phyloP scores from a whole-genome alignment of 2,888 invertebrate species.

The Gisinianus flammeolus region DNA sequence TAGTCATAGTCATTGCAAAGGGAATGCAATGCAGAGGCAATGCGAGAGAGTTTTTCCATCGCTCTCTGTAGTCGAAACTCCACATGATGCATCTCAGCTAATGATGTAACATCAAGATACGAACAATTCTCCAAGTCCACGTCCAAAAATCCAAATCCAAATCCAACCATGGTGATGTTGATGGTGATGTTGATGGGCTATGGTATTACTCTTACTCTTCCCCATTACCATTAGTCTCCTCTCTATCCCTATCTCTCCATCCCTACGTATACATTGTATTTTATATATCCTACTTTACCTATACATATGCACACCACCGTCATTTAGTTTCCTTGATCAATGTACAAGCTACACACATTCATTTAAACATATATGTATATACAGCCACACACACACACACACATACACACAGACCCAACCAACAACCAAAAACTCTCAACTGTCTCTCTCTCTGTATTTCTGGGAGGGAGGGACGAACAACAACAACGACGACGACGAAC shows the following conservation, averaged over 20 bases:
- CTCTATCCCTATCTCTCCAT: neutral
- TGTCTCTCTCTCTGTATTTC: neutral
- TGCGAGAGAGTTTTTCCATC: neutral
- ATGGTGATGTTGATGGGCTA: neutral
- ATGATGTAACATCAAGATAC: conserved; percentile 18
- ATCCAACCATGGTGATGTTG: neutral
- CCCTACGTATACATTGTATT: neutral
- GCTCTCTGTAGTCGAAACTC: conserved; percentile 1
- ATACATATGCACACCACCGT: neutral
- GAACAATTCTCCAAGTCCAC: conserved; percentile 6
- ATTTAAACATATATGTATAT: neutral
- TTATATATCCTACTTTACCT: neutral
- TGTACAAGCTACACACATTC: neutral
- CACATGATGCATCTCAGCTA: conserved; percentile 11
- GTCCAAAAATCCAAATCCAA: neutral
- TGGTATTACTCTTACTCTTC: neutral
- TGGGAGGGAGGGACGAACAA: conserved; percentile 21
- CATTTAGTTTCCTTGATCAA: neutral
- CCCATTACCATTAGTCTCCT: neutral
- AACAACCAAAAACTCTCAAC: neutral
- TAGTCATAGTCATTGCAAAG: too few relatives aligned
- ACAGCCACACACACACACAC: neutral
- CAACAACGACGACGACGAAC: neutral
- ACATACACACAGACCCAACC: neutral
- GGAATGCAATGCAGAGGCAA: too few relatives aligned